These are phyloP conservation scores for Origma solitaria DNA, from an alignment of 2,113 vertebrate species.

Conservation along the genomic window DNA sequence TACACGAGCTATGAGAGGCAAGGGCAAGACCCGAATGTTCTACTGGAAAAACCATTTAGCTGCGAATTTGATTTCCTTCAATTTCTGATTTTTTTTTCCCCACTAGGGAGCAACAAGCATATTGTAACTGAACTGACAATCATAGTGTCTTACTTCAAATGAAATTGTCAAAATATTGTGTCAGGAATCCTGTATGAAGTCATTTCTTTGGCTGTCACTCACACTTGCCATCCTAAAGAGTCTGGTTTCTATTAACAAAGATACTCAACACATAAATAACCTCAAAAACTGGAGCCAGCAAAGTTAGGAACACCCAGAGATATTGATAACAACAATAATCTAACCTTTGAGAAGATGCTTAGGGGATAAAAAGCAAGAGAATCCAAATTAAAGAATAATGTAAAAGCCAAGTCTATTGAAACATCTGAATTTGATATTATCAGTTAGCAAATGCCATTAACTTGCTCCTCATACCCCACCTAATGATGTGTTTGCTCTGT, in stretches of 20 bases:
- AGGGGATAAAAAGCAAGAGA: neutral
- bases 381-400: neutral
- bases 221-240: constrained; percentile 16
- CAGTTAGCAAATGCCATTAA: neutral
- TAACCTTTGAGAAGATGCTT: neutral
- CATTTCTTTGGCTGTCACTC: constrained; percentile 56
- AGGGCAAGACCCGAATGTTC: constrained; percentile 29
- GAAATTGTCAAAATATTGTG: constrained; percentile 69
- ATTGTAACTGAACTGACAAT: constrained; percentile 63
- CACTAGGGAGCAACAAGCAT: constrained; percentile 40
- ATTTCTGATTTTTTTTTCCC: neutral
- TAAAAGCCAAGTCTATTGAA: neutral
- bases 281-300: neutral
- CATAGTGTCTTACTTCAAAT: constrained; percentile 31
- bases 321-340: neutral
- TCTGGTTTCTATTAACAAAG: constrained; percentile 10
- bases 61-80: constrained; percentile 36
- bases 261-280: neutral
- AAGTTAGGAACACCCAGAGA: neutral
- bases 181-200: constrained; percentile 33
- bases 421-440: neutral
- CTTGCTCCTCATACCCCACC: neutral
- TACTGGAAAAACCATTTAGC: constrained; percentile 28
- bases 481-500: neutral
- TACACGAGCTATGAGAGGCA: neutral